These are phyloP conservation scores for Scolopax rusticola DNA, from an alignment of 2,797 vertebrate species.

Conservation along the genomic window DNA sequence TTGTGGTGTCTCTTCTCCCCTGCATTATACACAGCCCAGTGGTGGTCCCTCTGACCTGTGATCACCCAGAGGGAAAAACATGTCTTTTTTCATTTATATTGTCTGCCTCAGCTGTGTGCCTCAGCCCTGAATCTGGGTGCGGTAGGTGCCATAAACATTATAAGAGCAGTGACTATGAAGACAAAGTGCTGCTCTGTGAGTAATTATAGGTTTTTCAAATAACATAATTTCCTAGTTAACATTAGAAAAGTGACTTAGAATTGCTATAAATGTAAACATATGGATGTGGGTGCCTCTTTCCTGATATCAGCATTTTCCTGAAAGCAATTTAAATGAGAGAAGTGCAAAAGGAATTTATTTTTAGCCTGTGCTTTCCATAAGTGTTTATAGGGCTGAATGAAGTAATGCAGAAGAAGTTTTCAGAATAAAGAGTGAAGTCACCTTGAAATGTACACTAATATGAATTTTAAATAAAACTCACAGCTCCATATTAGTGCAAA, in stretches of 20 bases:
- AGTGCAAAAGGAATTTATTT: constrained; percentile 57
- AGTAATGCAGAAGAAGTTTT: constrained; percentile 45
- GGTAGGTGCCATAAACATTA: not conserved
- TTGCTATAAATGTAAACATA: constrained; percentile 61
- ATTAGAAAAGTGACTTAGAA: constrained; percentile 40
- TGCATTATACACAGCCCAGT: accelerated
- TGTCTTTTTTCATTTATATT: not conserved
- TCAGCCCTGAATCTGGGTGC: not conserved
- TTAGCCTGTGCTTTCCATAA: constrained; percentile 45
- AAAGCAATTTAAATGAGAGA: constrained; percentile 51
- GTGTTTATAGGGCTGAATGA: constrained; percentile 30
- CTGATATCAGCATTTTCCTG: constrained; percentile 59
- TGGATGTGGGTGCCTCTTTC: constrained; percentile 57
- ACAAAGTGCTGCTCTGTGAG: not conserved
- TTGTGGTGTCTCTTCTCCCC: not conserved
- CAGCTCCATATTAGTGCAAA: not conserved
- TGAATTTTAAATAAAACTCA: constrained; percentile 32
- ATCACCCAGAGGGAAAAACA: not conserved
- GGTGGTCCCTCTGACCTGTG: not conserved
- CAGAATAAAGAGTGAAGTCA: constrained; percentile 24
- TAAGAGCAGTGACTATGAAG: constrained; percentile 8
- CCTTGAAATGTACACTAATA: constrained; percentile 43
- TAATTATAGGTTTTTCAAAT: constrained; percentile 55
- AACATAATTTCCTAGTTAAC: constrained; percentile 40
- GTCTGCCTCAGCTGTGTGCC: not conserved